Evolutionary conservation across 2,113 vertebrate genomes (phyloP).

Genomic region (Phaethornis superciliosus): DNA sequence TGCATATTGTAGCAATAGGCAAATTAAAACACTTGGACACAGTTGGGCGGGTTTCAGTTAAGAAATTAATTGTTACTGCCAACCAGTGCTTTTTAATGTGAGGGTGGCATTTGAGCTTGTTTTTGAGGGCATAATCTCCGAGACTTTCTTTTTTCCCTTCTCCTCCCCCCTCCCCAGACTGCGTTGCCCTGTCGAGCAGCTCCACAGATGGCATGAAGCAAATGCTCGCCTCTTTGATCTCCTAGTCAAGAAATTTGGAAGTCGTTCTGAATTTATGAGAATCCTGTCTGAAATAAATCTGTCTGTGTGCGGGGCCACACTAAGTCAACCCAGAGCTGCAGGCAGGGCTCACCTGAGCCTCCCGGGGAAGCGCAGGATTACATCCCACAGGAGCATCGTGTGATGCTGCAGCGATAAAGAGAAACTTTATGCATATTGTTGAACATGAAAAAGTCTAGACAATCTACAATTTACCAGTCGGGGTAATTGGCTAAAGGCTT

Average conservation of each 20-base stretch:
- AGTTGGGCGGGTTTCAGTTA: slow-evolving; percentile 70
- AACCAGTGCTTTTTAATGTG: slow-evolving; percentile 60
- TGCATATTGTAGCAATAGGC: slow-evolving; percentile 69
- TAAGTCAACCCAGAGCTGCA: slow-evolving; percentile 17
- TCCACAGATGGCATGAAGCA: slow-evolving; percentile 57
- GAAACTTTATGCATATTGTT: slow-evolving; percentile 53
- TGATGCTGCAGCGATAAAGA: slow-evolving; percentile 45
- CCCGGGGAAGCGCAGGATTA: neutral
- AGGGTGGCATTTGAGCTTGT: slow-evolving; percentile 61
- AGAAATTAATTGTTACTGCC: slow-evolving; percentile 71
- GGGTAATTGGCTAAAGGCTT: slow-evolving; percentile 65
- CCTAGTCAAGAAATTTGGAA: slow-evolving; percentile 70
- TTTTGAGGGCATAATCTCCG: slow-evolving; percentile 54
- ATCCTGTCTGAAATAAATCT: slow-evolving; percentile 59
- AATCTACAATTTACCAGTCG: slow-evolving; percentile 58
- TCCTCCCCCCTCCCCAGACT: slow-evolving; percentile 27
- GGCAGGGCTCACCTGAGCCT: slow-evolving; percentile 40
- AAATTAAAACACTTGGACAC: slow-evolving; percentile 72
- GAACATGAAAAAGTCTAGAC: slow-evolving; percentile 62
- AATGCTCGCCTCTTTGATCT: slow-evolving; percentile 63
- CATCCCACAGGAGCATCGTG: slow-evolving; percentile 25
- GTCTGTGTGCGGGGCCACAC: slow-evolving; percentile 32
- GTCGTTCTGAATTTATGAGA: slow-evolving; percentile 64
- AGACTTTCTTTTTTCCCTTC: slow-evolving; percentile 41
- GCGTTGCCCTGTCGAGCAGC: slow-evolving; percentile 46